A percentile compares a stretch with the other conserved stretches of the same genome.
Evolutionary conservation across 2,797 vertebrate genomes (phyloP).

Genomic region (Loriculus beryllinus): DNA sequence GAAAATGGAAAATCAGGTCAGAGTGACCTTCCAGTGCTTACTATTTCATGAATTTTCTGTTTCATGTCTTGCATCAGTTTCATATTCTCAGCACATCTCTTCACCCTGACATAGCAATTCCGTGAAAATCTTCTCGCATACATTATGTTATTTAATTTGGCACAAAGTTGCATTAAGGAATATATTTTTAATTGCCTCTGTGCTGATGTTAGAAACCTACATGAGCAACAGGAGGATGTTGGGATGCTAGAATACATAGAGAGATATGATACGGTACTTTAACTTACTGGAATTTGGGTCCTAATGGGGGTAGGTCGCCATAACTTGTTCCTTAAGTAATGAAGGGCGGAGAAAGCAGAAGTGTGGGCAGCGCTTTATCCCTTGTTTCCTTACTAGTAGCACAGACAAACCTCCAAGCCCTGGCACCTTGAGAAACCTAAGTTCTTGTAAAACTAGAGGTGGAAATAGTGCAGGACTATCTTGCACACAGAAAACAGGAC

Average conservation of each 20-base stretch:
- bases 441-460: background rate
- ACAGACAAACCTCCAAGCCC: background rate
- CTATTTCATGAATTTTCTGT: background rate
- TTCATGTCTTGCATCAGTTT: background rate
- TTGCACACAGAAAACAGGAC: background rate
- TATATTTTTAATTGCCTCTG: background rate
- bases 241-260: background rate
- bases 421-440: background rate
- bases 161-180: background rate
- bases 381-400: background rate
- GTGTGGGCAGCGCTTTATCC: fast-evolving
- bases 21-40: background rate
- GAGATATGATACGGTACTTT: background rate
- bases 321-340: background rate
- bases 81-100: background rate
- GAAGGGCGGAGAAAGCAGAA: background rate
- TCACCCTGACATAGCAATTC: background rate
- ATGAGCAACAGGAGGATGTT: background rate
- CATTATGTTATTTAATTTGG: background rate
- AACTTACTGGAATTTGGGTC: background rate
- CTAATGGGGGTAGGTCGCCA: background rate
- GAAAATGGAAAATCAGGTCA: background rate
- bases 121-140: background rate
- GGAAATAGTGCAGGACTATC: background rate
- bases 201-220: background rate